These are phyloP conservation scores for Cephus pygmeus DNA, from an alignment of 2,888 invertebrate genomes.

Conservation along the genomic window DNA sequence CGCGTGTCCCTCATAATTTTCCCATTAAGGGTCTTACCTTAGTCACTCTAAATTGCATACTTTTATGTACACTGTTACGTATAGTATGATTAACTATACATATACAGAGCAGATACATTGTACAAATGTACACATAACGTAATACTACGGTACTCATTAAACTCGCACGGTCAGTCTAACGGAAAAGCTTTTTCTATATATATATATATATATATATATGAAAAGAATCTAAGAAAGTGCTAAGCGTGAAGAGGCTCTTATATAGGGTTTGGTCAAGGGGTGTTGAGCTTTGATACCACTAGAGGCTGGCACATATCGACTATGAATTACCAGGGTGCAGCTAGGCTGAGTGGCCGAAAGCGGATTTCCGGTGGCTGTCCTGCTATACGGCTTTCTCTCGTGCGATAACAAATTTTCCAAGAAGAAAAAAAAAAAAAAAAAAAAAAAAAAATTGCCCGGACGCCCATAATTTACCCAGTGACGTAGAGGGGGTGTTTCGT, in stretches of 20 bases:
- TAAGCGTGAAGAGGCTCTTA: not conserved
- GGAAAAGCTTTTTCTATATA: no score
- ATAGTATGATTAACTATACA: no score
- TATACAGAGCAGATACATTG: no score
- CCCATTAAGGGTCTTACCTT: no score
- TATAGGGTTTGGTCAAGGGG: constrained; percentile 7
- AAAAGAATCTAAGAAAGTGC: not conserved
- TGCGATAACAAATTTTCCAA: not conserved
- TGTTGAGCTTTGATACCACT: constrained; percentile 36
- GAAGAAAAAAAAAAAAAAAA: not conserved
- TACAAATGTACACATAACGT: no score
- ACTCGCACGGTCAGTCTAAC: no score
- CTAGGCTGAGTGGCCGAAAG: constrained; percentile 21
- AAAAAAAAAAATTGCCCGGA: not conserved
- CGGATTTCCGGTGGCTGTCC: constrained; percentile 38
- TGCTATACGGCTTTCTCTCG: not conserved
- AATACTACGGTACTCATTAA: no score
- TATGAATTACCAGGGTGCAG: constrained; percentile 45
- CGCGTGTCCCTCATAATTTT: no score
- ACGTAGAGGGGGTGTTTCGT: not conserved
- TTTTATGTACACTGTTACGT: no score
- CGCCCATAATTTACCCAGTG: not conserved
- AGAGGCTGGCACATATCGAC: constrained; percentile 29
- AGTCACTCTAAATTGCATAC: no score
- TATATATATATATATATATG: not conserved